These are phyloP conservation scores for Drosophila lacertosa DNA, from an alignment of 1,140 invertebrate species.

Conservation along the genomic window DNA sequence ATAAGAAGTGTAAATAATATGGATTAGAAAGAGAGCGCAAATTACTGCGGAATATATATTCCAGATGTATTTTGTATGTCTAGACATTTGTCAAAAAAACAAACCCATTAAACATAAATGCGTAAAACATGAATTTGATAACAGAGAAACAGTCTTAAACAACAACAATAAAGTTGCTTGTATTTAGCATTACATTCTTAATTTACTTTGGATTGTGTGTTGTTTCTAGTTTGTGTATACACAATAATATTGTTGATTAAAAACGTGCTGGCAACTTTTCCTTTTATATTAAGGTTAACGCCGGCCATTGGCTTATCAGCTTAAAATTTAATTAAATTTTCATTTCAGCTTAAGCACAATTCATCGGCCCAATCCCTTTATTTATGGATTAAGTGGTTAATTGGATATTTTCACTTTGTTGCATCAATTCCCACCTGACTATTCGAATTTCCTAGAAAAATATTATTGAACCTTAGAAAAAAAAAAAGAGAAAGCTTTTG, in stretches of 20 bases:
- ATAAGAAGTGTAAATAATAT: background rate
- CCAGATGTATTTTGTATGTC: too few relatives aligned
- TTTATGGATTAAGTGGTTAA: background rate
- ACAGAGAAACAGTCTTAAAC: background rate
- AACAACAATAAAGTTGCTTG: background rate
- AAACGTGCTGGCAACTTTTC: background rate
- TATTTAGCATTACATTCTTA: background rate
- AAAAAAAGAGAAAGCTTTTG: background rate
- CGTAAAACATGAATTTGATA: background rate
- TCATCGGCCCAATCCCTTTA: background rate
- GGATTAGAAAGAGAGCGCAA: too few relatives aligned
- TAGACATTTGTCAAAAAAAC: background rate
- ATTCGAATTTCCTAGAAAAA: too few relatives aligned
- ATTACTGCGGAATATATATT: too few relatives aligned
- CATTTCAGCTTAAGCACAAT: background rate
- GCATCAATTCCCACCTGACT: background rate
- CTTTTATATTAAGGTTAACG: background rate
- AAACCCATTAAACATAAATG: background rate
- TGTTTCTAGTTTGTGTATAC: background rate
- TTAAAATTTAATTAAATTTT: slow-evolving; percentile 1
- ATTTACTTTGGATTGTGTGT: background rate
- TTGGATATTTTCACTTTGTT: background rate
- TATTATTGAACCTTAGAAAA: too few relatives aligned
- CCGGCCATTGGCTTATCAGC: background rate
- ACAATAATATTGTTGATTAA: background rate